A percentile compares a stretch with the other conserved stretches of the same genome.
Evolutionary conservation across 2,888 invertebrate genomes (phyloP).

Genomic region (Ormia ochracea): DNA sequence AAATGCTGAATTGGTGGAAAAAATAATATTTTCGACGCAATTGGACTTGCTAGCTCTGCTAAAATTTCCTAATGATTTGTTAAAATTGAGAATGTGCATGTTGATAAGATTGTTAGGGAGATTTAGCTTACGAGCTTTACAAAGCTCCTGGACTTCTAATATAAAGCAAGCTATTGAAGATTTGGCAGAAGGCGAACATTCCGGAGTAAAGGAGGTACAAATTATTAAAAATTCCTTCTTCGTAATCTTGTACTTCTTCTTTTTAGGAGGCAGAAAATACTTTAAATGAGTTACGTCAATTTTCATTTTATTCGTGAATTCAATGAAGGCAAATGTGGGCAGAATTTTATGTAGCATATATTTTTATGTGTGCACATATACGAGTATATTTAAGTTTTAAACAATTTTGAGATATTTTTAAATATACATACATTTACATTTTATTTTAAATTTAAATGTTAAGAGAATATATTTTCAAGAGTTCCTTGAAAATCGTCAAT

Average conservation of each 20-base stretch:
- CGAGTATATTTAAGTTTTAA: conserved; percentile 18
- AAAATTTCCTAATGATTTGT: conserved; percentile 79
- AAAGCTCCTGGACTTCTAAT: conserved; percentile 72
- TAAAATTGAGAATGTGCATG: conserved; percentile 83
- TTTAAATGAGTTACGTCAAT: conserved; percentile 74
- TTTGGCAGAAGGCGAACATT: conserved; percentile 69
- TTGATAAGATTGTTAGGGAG: conserved; percentile 84
- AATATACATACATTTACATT: neutral
- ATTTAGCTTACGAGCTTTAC: conserved; percentile 82
- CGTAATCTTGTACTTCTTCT: neutral
- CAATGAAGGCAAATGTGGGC: neutral
- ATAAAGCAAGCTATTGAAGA: conserved; percentile 71
- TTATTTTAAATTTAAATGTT: conserved; percentile 2
- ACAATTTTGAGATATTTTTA: conserved; percentile 2
- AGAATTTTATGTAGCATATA: too few species aligned
- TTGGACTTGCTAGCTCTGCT: conserved; percentile 80
- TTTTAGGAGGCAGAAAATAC: conserved; percentile 73
- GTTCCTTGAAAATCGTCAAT: conserved; percentile 68
- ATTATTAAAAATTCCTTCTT: neutral
- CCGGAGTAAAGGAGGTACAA: conserved; percentile 68
- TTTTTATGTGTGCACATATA: conserved; percentile 22
- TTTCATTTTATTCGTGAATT: conserved; percentile 72
- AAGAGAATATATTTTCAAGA: conserved; percentile 47
- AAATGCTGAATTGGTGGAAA: conserved; percentile 86
- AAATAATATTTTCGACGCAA: conserved; percentile 80